A percentile compares a stretch with the other conserved stretches of the same genome.
Conservation (phyloP, 2,888 invertebrate genomes). For the Chymomyza procnemis region DNA sequence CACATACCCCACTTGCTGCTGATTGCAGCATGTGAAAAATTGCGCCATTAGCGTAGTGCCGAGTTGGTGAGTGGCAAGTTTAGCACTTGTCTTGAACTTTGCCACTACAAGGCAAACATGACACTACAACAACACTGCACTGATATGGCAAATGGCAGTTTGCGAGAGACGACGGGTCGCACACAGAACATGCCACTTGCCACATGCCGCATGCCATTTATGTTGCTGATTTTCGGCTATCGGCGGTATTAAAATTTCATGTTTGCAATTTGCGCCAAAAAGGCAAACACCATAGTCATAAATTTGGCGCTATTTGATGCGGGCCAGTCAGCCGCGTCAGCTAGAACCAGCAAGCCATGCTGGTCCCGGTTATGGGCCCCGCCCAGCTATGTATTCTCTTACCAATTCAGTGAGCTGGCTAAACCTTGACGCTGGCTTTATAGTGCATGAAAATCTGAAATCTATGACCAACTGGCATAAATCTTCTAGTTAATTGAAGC, state of each 20-base stretch:
- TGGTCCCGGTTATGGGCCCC: not conserved
- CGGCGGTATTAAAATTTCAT: slow-evolving; percentile 39
- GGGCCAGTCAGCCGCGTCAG: slow-evolving; percentile 8
- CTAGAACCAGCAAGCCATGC: not conserved
- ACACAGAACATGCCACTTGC: not conserved
- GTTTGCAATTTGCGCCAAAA: slow-evolving; percentile 27
- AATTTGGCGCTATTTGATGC: slow-evolving; percentile 46
- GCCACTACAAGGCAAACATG: not conserved
- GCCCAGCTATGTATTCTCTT: not conserved
- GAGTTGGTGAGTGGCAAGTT: not conserved
- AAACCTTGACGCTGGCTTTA: not conserved
- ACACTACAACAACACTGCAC: slow-evolving; percentile 46
- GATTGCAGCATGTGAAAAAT: slow-evolving; percentile 47
- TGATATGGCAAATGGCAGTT: slow-evolving; percentile 52
- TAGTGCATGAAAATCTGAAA: slow-evolving; percentile 1
- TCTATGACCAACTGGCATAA: not conserved
- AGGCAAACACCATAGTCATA: slow-evolving; percentile 24
- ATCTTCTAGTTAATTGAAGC: not conserved
- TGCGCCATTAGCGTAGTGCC: slow-evolving; percentile 39
- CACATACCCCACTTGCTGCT: slow-evolving; percentile 20
- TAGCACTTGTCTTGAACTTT: not conserved
- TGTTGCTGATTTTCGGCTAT: slow-evolving; percentile 54
- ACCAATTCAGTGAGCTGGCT: not conserved
- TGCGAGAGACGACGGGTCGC: not conserved
- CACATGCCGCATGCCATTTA: slow-evolving; percentile 52